Evolutionary conservation across 2,888 invertebrate species (phyloP), one percentile per base, ranked within the genome.

Genomic region (Matsumyia berberina): DNA sequence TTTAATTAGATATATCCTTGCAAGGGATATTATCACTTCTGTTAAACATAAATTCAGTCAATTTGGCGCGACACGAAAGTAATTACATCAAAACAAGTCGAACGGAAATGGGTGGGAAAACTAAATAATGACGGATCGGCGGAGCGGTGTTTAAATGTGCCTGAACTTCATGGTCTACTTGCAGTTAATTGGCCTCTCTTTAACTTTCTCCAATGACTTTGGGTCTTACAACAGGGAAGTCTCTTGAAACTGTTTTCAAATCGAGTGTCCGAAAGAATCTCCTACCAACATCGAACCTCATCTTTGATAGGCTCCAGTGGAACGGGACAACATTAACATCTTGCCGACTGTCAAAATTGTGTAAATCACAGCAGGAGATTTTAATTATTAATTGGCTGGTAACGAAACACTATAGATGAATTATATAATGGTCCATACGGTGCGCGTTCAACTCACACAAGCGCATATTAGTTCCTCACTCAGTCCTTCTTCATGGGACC

Each of bases 1-100:
- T 78, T 67, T 78, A 78, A 83, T 78, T 83, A 60, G 53, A 12
- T 35, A 29, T 67, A 37, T 69, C 77, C 67, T 60, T 31, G 7
- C 12, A 51, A 42, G 49, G 66, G 51, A 53, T 33, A 35, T 55
- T 53, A 62, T 49, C 39, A 29, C 62, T 73, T 44, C 35, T 35
- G 60, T 51, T 11, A 24, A 44, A 60, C 55, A 44, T 44, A 44
- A 66, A n/a, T 60, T 60, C 46, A 39, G 19, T 55, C 66, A 58
- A 66, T 51, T 81, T 81, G 70, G 57, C 64, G 53, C 33, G 57
- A 51, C 76, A 64, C 19, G 49, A 49, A 33, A 12, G 19, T 39
- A 53, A 60, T 60, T 72, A 51, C 15, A 80, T 55, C 19, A 37
- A 39, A 15, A 11, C 15, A 49, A 31, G 8, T 11, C 42, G 51